phyloP scores from a whole-genome alignment of 2,113 vertebrate species.

The Petaurus breviceps region DNA sequence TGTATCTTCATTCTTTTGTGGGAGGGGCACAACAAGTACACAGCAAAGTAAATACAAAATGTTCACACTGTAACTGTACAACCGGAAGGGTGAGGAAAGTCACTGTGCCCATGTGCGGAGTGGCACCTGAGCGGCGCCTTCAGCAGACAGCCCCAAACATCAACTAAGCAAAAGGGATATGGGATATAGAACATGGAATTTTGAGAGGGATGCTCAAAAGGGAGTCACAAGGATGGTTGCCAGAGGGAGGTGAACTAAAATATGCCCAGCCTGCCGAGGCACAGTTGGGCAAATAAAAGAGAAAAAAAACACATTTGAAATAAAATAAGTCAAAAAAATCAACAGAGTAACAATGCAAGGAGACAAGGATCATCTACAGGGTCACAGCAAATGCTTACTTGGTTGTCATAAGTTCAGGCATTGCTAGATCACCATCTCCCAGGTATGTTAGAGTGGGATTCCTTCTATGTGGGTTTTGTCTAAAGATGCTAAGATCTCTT shows the following conservation, averaged over 20 bases:
- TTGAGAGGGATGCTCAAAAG: not conserved
- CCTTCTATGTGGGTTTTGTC: not conserved
- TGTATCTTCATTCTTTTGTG: not conserved
- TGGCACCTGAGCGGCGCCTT: not conserved
- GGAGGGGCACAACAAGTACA: not conserved
- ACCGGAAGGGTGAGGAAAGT: not conserved
- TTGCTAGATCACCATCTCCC: too few relatives aligned
- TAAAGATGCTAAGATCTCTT: not conserved
- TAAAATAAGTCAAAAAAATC: constrained; percentile 1
- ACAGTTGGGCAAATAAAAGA: not conserved
- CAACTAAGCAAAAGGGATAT: not conserved
- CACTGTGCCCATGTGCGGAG: not conserved
- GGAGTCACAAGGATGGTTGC: constrained; percentile 25
- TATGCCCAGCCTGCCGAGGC: not conserved
- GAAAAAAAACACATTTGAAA: constrained; percentile 11
- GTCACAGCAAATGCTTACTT: not conserved
- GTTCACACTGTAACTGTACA: not conserved
- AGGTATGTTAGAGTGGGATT: not conserved
- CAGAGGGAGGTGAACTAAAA: constrained; percentile 21
- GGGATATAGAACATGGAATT: not conserved
- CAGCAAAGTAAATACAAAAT: not conserved
- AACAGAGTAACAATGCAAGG: not conserved
- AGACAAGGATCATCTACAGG: not conserved
- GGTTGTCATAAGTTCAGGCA: not conserved
- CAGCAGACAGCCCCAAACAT: not conserved